Conservation (phyloP, 2,888 invertebrate genomes). For the Steromphala cineraria region DNA sequence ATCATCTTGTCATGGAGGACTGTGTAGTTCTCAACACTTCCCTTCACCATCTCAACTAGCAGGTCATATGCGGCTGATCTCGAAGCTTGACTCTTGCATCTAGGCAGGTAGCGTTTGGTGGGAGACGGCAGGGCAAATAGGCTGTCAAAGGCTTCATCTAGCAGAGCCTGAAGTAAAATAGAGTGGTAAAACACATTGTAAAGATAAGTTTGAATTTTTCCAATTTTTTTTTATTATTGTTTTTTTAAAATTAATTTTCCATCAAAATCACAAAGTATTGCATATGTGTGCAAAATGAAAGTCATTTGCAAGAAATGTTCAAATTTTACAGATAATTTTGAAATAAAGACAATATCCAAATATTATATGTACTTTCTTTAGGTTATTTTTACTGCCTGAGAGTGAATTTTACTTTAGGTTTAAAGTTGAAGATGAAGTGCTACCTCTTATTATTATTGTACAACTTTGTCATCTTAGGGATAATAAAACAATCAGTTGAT, state of each 20-base stretch:
- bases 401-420: neutral
- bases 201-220: no score
- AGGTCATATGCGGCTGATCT: conserved; percentile 94
- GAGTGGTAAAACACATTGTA: neutral
- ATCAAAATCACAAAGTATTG: no score
- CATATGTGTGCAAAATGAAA: no score
- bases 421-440: neutral
- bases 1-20: conserved; percentile 88
- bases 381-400: neutral
- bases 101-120: conserved; percentile 87
- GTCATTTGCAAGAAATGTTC: no score
- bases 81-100: conserved; percentile 92
- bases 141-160: conserved; percentile 85
- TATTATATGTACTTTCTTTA: no score
- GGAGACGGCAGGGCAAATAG: conserved; percentile 93
- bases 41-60: conserved; percentile 89
- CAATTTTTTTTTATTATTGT: no score
- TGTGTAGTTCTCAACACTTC: conserved; percentile 89
- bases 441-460: no score
- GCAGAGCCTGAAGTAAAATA: conserved; percentile 63
- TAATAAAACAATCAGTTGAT: no score
- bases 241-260: no score
- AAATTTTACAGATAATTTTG: no score
- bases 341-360: no score
- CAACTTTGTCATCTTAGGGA: neutral